phyloP scores from a whole-genome alignment of 2,888 invertebrate genomes.

The Rhagophthalmus giganteus region DNA sequence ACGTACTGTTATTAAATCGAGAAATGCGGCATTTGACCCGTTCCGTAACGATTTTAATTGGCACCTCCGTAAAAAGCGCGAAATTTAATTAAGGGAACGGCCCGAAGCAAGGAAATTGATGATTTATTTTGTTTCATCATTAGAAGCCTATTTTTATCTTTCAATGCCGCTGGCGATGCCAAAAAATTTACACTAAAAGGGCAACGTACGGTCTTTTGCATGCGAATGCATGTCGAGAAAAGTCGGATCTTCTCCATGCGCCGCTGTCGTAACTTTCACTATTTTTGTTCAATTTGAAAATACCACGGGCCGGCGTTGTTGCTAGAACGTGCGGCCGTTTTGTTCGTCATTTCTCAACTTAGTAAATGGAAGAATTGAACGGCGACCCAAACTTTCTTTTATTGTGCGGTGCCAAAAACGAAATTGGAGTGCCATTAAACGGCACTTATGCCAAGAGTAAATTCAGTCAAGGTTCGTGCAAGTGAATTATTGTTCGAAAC shows the following conservation, averaged over 20 bases:
- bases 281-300: conserved; percentile 1
- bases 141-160: conserved; percentile 31
- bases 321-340: too few species aligned
- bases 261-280: conserved; percentile 5
- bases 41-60: conserved; percentile 7
- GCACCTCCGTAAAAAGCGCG: neutral
- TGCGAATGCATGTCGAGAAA: conserved; percentile 1
- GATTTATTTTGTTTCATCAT: conserved; percentile 5
- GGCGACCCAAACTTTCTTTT: too few species aligned
- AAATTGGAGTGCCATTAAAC: too few species aligned
- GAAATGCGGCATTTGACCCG: conserved; percentile 12
- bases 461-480: too few species aligned
- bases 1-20: conserved; percentile 11
- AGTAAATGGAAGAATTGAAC: too few species aligned
- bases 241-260: neutral
- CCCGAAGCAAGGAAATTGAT: too few species aligned
- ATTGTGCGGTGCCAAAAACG: too few species aligned
- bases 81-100: too few species aligned
- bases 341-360: too few species aligned
- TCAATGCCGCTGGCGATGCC: conserved; percentile 36
- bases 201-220: conserved; percentile 31
- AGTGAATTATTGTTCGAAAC: too few species aligned
- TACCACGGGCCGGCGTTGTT: too few species aligned
- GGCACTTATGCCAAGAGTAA: too few species aligned
- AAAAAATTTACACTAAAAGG: conserved; percentile 38